Evolutionary conservation across 2,888 invertebrate genomes (phyloP).

Genomic region (Pollenia labialis): DNA sequence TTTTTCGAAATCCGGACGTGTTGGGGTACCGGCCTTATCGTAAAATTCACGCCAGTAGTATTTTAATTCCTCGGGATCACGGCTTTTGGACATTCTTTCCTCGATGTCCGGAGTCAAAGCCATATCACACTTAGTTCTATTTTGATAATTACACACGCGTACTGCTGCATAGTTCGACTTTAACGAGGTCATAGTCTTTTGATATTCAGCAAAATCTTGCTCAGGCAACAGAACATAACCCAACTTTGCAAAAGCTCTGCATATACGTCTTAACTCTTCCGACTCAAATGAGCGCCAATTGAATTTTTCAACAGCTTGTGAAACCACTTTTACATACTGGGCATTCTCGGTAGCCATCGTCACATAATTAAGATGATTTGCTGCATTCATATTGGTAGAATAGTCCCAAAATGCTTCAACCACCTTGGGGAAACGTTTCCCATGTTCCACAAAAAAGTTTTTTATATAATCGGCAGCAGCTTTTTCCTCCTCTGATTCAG

Average conservation of each 20-base stretch:
- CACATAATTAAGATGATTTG: no score
- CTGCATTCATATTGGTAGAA: conserved; percentile 87
- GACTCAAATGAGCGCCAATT: conserved; percentile 90
- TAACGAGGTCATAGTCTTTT: conserved; percentile 86
- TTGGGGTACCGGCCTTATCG: conserved; percentile 88
- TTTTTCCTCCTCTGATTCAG: conserved; percentile 83
- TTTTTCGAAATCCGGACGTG: conserved; percentile 87
- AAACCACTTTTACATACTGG: conserved; percentile 82
- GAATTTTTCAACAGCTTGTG: conserved; percentile 84
- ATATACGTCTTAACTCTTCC: conserved; percentile 89
- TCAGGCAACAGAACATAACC: conserved; percentile 90
- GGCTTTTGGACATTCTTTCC: conserved; percentile 87
- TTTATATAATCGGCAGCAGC: conserved; percentile 84
- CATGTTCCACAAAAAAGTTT: no score
- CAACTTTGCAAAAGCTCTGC: conserved; percentile 89
- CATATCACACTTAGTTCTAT: conserved; percentile 88
- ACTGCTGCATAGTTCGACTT: conserved; percentile 90
- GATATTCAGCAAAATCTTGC: conserved; percentile 86
- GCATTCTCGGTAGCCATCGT: conserved; percentile 75
- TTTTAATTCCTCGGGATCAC: conserved; percentile 90
- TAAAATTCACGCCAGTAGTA: conserved; percentile 93
- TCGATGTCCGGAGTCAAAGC: conserved; percentile 91
- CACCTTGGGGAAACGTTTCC: conserved; percentile 79
- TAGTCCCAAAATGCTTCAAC: conserved; percentile 89
- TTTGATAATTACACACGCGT: conserved; percentile 89